Evolutionary conservation across 1,140 invertebrate species (phyloP).

Genomic region (Stenopsyche tienmushanensis): DNA sequence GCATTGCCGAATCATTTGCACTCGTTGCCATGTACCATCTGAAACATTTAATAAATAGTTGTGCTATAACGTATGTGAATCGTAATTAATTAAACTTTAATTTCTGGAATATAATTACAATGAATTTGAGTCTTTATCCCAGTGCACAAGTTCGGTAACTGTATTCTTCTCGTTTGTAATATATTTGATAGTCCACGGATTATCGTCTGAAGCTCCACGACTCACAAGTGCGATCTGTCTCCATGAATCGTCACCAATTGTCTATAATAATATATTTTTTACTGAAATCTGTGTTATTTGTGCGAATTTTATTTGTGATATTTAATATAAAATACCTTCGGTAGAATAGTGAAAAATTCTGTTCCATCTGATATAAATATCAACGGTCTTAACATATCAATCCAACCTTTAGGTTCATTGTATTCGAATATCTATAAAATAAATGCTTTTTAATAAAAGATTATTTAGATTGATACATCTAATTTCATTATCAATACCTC

Average conservation of each 20-base stretch:
- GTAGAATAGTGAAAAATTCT: constrained; percentile 52
- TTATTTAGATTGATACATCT: neutral
- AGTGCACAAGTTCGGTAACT: constrained; percentile 76
- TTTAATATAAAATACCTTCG: constrained; percentile 45
- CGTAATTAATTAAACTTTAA: neutral
- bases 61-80: no score
- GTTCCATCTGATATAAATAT: constrained; percentile 49
- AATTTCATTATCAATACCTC: constrained; percentile 1
- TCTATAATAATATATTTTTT: constrained; percentile 43
- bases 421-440: constrained; percentile 51
- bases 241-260: constrained; percentile 47
- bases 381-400: constrained; percentile 50
- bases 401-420: constrained; percentile 51
- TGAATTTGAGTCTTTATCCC: constrained; percentile 62
- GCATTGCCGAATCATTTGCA: constrained; percentile 60
- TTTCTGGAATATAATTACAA: constrained; percentile 45
- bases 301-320: neutral
- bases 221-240: constrained; percentile 52
- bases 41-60: constrained; percentile 42
- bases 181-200: constrained; percentile 43
- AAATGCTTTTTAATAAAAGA: neutral
- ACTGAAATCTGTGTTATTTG: constrained; percentile 7
- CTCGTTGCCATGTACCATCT: constrained; percentile 71
- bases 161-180: constrained; percentile 49
- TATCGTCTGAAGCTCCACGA: constrained; percentile 23